Evolutionary conservation across 1,140 invertebrate genomes (phyloP), one percentile per base, ranked within the genome.

Genomic region (Cylas formicarius): DNA sequence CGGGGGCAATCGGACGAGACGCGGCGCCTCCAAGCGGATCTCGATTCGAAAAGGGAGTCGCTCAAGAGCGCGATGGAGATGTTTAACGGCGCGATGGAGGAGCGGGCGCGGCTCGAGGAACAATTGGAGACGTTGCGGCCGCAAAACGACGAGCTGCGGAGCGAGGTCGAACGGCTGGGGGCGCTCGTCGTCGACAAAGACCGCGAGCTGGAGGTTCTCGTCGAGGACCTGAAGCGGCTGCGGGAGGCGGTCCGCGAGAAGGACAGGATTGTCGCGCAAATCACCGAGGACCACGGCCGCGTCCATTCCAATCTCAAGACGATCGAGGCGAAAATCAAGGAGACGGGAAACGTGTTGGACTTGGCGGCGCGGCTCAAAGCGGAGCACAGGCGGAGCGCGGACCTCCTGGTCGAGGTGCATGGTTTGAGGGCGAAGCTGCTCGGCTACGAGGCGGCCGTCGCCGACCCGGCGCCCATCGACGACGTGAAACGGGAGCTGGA

Each of bases 401-500:
- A 60, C 2, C 46, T 73, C 8, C 52, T 53, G 1, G 59, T 62
- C 10, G 65, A 70, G 44, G 42, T 69, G 24, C 54, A 66, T 17
- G 42, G 42, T 2, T 24, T 69, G 7, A 69, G 63, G 31, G 49
- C 49, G 0, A 45, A 41, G 14, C 36, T 58, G 39, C 36, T 53
- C 28, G 52, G 39, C 52, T 58, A 44, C 60, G 66, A 0, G 58
- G 62, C 50, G 60, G 53, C 19, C 58, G 18, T 41, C 8, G 50
- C 44, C 8, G 44, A 38, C 27, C 58, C 10, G 48, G 61, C 21
- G 67, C 54, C 74, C 0, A 69, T 79, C 2, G 74, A 78, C 33
- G 76, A 78, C 33, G 67, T 80, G 2, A 71, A 77, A 20, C 67
- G 72, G 35, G 75, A 80, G 50, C 44, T 80, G 0, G 71, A 79